Percentiles rank a stretch among this genome's conserved stretches.
Conservation (phyloP, 2,888 invertebrate species). For the Chymomyza caudatula region DNA sequence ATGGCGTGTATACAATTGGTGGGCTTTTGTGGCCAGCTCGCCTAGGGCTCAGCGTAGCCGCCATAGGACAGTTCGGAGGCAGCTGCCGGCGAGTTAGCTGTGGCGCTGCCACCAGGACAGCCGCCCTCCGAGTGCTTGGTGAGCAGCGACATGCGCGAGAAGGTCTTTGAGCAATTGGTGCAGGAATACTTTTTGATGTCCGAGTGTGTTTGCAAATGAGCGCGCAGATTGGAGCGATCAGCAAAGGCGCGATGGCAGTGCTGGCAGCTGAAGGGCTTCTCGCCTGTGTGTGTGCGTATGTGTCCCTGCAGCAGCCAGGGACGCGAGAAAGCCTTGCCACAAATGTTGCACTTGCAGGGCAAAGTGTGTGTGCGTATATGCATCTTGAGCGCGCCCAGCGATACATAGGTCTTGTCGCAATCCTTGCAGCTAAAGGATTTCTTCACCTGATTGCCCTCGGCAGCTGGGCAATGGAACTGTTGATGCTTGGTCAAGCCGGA, state of each 20-base stretch:
- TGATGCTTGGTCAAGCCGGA: slow-evolving; percentile 97
- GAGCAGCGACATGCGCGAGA: slow-evolving; percentile 96
- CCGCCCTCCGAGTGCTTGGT: slow-evolving; percentile 96
- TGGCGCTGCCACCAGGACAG: slow-evolving; percentile 81
- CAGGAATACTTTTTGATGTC: slow-evolving; percentile 99
- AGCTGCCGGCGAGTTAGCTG: slow-evolving; percentile 28
- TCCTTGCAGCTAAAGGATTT: slow-evolving; percentile 97
- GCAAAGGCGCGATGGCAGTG: slow-evolving; percentile 98
- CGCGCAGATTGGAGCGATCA: slow-evolving; percentile 96
- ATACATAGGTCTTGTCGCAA: slow-evolving; percentile 97
- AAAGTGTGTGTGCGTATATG: slow-evolving; percentile 98
- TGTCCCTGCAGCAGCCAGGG: slow-evolving; percentile 99
- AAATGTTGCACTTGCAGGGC: slow-evolving; percentile 97
- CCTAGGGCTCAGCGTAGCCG: slow-evolving; percentile 66
- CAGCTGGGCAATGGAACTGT: slow-evolving; percentile 96
- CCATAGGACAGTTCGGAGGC: slow-evolving; percentile 54
- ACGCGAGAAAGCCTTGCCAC: slow-evolving; percentile 97
- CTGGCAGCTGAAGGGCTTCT: slow-evolving; percentile 97
- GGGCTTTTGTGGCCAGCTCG: slow-evolving; percentile 16
- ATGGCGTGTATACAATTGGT: slow-evolving; percentile 60
- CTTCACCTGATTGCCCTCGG: slow-evolving; percentile 89
- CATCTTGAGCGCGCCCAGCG: slow-evolving; percentile 98
- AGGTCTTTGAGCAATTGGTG: slow-evolving; percentile 94
- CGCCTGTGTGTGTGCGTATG: slow-evolving; percentile 98
- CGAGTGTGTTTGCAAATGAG: slow-evolving; percentile 98